Evolutionary conservation across 2,797 vertebrate species (phyloP).

Genomic region (Lophius americanus): DNA sequence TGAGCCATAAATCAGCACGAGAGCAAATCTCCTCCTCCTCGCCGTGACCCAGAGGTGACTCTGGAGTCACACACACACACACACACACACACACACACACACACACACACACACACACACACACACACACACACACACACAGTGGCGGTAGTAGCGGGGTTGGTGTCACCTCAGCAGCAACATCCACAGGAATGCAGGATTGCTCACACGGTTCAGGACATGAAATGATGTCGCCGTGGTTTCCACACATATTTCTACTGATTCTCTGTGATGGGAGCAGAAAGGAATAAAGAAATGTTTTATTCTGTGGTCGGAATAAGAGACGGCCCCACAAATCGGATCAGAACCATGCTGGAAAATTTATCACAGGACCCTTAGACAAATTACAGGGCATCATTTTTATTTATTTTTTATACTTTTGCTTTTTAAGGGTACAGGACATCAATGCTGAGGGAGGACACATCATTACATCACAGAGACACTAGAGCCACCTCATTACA

Average conservation of each 20-base stretch:
- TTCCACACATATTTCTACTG: background rate
- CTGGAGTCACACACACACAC: constrained; percentile 19
- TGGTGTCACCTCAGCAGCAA: constrained; percentile 20
- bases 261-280: background rate
- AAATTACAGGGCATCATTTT: too few species aligned
- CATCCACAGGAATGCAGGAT: background rate
- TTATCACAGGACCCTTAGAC: background rate
- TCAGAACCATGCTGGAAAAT: too few species aligned
- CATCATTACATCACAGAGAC: too few species aligned
- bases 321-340: too few species aligned
- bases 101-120: constrained; percentile 7
- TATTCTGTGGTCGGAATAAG: background rate
- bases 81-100: constrained; percentile 1
- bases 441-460: too few species aligned
- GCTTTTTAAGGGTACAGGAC: too few species aligned
- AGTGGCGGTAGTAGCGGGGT: background rate
- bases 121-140: constrained; percentile 3
- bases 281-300: background rate
- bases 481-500: too few species aligned
- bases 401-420: too few species aligned
- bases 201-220: background rate
- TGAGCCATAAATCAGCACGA: constrained; percentile 77
- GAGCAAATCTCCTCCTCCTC: constrained; percentile 61
- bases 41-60: constrained; percentile 66
- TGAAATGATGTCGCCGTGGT: background rate